These are phyloP conservation scores for Acromyrmex charruanus DNA, from an alignment of 1,140 invertebrate genomes.

Conservation along the genomic window DNA sequence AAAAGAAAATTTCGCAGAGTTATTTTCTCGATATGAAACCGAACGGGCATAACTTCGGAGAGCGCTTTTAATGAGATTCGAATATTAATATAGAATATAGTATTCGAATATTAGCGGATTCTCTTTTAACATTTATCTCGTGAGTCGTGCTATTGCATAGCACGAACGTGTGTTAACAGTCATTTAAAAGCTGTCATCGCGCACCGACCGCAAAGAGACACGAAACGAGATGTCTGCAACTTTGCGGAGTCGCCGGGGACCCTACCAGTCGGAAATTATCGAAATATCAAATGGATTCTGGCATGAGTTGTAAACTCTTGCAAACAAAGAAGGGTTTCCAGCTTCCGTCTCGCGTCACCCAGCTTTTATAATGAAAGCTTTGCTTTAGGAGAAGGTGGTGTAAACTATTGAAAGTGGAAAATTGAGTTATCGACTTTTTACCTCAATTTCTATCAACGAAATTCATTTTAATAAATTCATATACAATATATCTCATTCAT, in stretches of 20 bases:
- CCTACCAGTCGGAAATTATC: constrained; percentile 50
- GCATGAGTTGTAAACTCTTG: constrained; percentile 46
- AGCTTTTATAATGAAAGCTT: constrained; percentile 34
- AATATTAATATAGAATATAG: neutral
- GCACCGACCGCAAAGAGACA: neutral
- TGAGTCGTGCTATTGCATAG: neutral
- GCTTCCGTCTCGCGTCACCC: constrained; percentile 37
- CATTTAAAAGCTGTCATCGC: constrained; percentile 30
- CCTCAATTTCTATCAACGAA: constrained; percentile 4
- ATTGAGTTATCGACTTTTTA: constrained; percentile 55
- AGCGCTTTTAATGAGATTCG: neutral
- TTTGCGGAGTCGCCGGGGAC: neutral
- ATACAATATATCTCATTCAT: too few relatives aligned
- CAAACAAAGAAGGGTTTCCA: constrained; percentile 58
- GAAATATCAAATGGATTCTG: constrained; percentile 63
- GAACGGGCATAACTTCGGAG: neutral
- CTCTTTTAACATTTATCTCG: constrained; percentile 11
- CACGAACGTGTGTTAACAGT: neutral
- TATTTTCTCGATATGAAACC: neutral
- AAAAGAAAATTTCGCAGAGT: neutral
- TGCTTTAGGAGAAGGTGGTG: neutral
- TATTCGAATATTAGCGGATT: neutral
- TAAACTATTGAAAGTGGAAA: constrained; percentile 56
- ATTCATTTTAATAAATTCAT: constrained; percentile 58
- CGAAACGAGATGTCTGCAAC: neutral